Base-by-base conservation (phyloP, 2,113 vertebrate genomes). In the Anolis carolinensis region DNA sequence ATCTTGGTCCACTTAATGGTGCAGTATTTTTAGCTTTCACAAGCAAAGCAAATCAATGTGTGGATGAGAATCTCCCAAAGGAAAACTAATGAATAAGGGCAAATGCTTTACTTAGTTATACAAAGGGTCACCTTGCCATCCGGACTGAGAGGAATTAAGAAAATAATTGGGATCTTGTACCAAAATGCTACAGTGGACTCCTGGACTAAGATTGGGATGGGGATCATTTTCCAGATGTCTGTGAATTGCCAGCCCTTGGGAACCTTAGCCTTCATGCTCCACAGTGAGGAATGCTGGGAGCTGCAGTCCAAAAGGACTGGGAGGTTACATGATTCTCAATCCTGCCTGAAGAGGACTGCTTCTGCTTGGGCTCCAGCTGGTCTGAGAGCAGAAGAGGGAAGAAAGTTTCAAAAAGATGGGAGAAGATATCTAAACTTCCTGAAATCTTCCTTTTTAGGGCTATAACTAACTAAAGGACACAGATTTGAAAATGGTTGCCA, bases 41-140 rank as follows among this genome's bases (percentile, higher is more conserved):
- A 63, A 83, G 21, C 65, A 48, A 83, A 87, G 63, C 81, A 72
- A 23, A 59, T 87, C 80, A 78, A 82, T 87, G 78, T 16, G 1
- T 77, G 73, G 27, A 71, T 72, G 39, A 62, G 55, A 83, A 71
- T 50, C 36, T 75, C 63, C 70, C 65, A 78, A 70, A 83, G 65
- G 74, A 83, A 83, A 78, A 59, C 27, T 62, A 70, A 70, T 34
- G 32, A 20, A 25, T 44, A 70, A 70, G 34, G 83, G 8, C 74
- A 44, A 71, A 83, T 16, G 30, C 11, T 30, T 68, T 9, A 27
- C 11, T 83, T 78, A 62, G 48, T 71, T 25, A 34, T 71, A 82
- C 27, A 71, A 55, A 71, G 68, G 75, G 75, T 85, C 83, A 85
- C 74, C 75, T 78, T 85, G 48, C 78, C 65, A 16, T 59, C 25